These are phyloP conservation scores for Promerops cafer DNA, from an alignment of 2,113 vertebrate species.

Conservation along the genomic window DNA sequence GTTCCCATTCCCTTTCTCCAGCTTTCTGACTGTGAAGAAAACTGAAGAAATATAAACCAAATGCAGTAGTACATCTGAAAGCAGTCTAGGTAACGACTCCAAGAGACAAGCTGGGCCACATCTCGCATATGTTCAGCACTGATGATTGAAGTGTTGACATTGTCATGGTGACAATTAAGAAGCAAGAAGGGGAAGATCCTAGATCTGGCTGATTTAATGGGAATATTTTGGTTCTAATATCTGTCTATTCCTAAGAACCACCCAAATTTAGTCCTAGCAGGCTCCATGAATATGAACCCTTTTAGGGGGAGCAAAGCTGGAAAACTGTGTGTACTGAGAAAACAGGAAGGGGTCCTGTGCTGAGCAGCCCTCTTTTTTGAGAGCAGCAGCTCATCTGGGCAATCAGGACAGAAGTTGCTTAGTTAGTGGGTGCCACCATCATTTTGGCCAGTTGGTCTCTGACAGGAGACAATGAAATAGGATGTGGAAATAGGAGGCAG, in stretches of 20 bases:
- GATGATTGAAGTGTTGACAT: conserved; percentile 44
- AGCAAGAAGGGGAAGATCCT: conserved; percentile 10
- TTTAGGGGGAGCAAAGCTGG: not conserved
- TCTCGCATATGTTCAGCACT: not conserved
- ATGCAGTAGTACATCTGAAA: not conserved
- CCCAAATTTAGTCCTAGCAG: not conserved
- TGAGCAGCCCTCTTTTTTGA: not conserved
- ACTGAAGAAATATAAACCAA: not conserved
- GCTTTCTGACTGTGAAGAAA: not conserved
- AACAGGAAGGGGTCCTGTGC: not conserved
- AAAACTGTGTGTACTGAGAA: not conserved
- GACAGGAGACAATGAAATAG: not conserved
- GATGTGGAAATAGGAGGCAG: not conserved
- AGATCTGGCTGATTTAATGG: not conserved
- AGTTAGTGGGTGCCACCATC: not conserved
- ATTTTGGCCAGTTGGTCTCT: not conserved
- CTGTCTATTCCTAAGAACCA: not conserved
- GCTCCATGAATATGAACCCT: not conserved
- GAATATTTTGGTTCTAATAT: not conserved
- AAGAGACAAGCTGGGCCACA: not conserved
- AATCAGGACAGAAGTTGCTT: not conserved
- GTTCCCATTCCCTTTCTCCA: not conserved
- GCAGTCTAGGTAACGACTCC: not conserved
- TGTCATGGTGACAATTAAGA: conserved; percentile 55
- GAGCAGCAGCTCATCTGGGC: not conserved